A percentile compares a stretch with the other conserved stretches of the same genome.
Evolutionary conservation across 2,888 invertebrate species (phyloP).

Genomic region (Lithodes maja): DNA sequence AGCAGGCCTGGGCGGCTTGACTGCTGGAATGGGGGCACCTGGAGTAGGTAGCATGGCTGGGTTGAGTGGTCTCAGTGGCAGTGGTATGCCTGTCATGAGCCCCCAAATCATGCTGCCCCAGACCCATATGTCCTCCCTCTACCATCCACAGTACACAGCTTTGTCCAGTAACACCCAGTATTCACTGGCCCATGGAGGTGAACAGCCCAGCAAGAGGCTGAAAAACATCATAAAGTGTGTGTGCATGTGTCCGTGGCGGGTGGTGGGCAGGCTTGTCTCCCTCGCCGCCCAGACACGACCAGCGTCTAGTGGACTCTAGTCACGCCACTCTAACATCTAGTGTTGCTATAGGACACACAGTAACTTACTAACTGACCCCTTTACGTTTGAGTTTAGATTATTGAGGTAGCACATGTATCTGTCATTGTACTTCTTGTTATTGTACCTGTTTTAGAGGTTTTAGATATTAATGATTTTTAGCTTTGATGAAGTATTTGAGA

Average conservation of each 20-base stretch:
- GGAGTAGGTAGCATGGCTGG: slow-evolving; percentile 48
- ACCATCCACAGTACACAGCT: slow-evolving; percentile 73
- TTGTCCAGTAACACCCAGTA: slow-evolving; percentile 75
- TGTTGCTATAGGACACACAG: slow-evolving; percentile 60
- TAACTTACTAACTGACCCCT: slow-evolving; percentile 69
- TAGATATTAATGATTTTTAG: slow-evolving; percentile 69
- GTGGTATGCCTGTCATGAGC: slow-evolving; percentile 40
- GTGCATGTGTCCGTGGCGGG: slow-evolving; percentile 62
- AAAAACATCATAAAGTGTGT: slow-evolving; percentile 84
- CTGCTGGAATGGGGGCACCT: slow-evolving; percentile 46
- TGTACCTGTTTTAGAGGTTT: slow-evolving; percentile 69
- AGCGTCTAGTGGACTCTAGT: slow-evolving; percentile 70
- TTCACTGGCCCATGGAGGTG: slow-evolving; percentile 76
- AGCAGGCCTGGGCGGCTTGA: slow-evolving; percentile 42
- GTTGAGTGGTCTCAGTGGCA: slow-evolving; percentile 46
- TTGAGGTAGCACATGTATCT: slow-evolving; percentile 67
- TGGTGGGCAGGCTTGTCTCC: slow-evolving; percentile 37
- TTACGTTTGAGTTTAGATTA: slow-evolving; percentile 60
- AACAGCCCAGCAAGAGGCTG: slow-evolving; percentile 93
- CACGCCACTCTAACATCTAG: slow-evolving; percentile 68
- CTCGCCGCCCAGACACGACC: slow-evolving; percentile 62
- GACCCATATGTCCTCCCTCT: slow-evolving; percentile 52
- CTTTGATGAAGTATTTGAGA: slow-evolving; percentile 61
- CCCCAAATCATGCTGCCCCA: slow-evolving; percentile 57
- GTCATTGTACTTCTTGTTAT: slow-evolving; percentile 68